Evolutionary conservation across 1,140 invertebrate species (phyloP).

Genomic region (Melitaea cinxia): DNA sequence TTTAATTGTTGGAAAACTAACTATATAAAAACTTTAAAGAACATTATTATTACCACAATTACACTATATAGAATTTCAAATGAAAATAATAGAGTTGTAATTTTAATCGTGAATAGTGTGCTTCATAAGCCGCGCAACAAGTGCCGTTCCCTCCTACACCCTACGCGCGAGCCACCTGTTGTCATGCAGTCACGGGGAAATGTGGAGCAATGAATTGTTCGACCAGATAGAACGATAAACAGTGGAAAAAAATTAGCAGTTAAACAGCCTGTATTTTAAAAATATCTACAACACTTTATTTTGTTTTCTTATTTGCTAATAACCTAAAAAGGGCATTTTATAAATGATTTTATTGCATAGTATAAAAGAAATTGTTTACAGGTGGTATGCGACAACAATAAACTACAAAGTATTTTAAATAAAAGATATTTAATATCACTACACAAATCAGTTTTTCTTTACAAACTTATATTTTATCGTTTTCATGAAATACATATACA

Average conservation of each 20-base stretch:
- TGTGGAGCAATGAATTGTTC: slow-evolving; percentile 11
- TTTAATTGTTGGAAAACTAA: too few species aligned
- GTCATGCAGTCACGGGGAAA: slow-evolving; percentile 30
- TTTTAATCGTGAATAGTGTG: slow-evolving; percentile 16
- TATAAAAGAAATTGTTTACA: too few species aligned
- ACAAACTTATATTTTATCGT: too few species aligned
- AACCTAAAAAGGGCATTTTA: too few species aligned
- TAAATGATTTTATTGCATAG: too few species aligned
- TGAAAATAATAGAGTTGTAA: slow-evolving; percentile 1
- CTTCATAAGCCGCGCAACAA: slow-evolving; percentile 54
- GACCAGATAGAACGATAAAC: slow-evolving; percentile 1
- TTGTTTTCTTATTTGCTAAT: too few species aligned
- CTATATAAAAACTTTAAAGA: background rate
- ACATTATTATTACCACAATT: background rate
- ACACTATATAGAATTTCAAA: background rate
- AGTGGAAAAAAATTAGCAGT: background rate
- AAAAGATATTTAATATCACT: too few species aligned
- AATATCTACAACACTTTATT: background rate
- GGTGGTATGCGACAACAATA: too few species aligned
- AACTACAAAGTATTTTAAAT: too few species aligned
- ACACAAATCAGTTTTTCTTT: too few species aligned
- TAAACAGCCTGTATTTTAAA: background rate
- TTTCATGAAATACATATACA: too few species aligned
- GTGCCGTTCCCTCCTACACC: slow-evolving; percentile 51
- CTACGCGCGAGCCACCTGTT: slow-evolving; percentile 62